Conservation (phyloP, 2,113 vertebrate species). For the Crotalus tigris region DNA sequence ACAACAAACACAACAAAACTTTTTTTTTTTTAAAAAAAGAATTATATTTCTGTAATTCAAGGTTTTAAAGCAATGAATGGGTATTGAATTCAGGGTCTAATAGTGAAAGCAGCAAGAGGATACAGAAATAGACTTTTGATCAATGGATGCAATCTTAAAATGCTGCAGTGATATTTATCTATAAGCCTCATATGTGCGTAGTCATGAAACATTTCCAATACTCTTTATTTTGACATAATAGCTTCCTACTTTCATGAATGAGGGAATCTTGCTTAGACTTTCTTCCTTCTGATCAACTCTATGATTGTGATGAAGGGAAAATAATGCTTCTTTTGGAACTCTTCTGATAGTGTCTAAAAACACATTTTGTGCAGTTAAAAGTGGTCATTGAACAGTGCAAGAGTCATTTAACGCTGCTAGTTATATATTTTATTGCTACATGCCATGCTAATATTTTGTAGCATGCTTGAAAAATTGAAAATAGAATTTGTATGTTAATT, state of each 20-base stretch:
- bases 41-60: background rate
- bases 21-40: background rate
- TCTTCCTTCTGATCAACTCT: background rate
- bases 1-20: background rate
- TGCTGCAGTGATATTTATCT: background rate
- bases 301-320: no score
- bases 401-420: background rate
- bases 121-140: background rate
- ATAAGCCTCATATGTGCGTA: background rate
- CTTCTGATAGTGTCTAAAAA: background rate
- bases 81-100: background rate
- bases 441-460: background rate
- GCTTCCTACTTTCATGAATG: background rate
- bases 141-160: background rate
- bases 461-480: background rate
- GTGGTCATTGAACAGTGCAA: background rate
- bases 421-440: background rate
- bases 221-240: background rate
- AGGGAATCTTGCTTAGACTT: background rate
- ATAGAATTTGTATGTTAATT: background rate
- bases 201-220: no score
- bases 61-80: background rate
- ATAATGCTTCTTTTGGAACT: background rate
- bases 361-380: background rate
- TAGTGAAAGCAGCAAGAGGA: background rate